Conservation (phyloP, 2,797 vertebrate genomes). For the Muraenolepis orangiensis region DNA sequence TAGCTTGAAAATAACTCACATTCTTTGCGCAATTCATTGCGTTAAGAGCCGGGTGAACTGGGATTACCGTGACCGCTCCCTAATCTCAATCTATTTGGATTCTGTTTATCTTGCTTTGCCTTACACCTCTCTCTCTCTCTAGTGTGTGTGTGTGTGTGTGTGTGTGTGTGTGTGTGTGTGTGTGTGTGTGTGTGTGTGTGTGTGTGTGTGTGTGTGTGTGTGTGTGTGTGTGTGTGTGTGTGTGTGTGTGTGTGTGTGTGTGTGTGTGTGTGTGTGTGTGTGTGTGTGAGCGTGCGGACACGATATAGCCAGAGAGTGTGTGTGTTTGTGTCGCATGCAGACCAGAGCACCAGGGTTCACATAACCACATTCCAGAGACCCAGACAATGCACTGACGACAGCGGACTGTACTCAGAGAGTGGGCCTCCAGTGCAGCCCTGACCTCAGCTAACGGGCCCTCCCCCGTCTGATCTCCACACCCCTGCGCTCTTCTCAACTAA, state of each 20-base stretch:
- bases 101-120: conserved; percentile 30
- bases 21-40: conserved; percentile 22
- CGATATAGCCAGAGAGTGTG: conserved; percentile 37
- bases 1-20: conserved; percentile 15
- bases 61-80: conserved; percentile 8
- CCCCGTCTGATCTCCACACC: not conserved
- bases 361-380: conserved; percentile 59
- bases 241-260: too few species aligned
- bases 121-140: conserved; percentile 7
- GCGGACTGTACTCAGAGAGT: conserved; percentile 45
- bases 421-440: not conserved
- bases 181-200: not conserved
- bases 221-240: too few species aligned
- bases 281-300: conserved; percentile 19
- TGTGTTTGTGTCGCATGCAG: conserved; percentile 47
- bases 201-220: conserved; percentile 37
- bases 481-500: not conserved
- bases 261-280: not conserved
- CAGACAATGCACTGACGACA: conserved; percentile 48
- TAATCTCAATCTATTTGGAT: conserved; percentile 39
- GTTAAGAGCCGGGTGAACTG: conserved; percentile 19
- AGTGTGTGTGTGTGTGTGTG: too few species aligned
- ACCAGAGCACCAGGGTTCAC: conserved; percentile 55
- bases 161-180: too few species aligned
- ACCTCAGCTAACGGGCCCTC: not conserved